These are phyloP conservation scores for Muscicapa striata DNA, from an alignment of 2,797 vertebrate genomes.

Conservation along the genomic window DNA sequence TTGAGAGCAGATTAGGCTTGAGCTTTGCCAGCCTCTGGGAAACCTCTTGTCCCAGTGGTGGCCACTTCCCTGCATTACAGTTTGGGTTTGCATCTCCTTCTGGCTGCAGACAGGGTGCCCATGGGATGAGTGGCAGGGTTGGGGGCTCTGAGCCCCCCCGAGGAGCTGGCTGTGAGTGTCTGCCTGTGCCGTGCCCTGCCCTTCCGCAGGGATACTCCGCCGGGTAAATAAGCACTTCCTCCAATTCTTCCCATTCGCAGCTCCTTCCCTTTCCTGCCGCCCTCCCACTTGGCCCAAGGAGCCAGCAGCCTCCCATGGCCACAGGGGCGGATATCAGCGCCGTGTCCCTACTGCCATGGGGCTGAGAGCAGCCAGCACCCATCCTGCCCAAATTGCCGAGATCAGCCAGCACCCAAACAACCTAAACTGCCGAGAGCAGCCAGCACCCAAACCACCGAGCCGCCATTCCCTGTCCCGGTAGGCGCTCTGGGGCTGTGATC, in stretches of 20 bases:
- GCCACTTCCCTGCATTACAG: neutral
- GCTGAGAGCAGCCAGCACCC: neutral
- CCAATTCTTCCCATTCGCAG: slow-evolving; percentile 73
- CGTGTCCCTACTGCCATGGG: accelerated
- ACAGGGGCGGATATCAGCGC: accelerated
- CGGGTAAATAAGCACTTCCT: slow-evolving; percentile 77
- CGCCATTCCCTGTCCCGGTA: accelerated
- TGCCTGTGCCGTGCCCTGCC: neutral
- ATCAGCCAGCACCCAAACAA: neutral
- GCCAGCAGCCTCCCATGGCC: neutral
- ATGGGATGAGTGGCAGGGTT: neutral
- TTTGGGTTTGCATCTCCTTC: neutral
- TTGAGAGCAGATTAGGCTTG: neutral
- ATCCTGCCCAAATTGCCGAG: neutral
- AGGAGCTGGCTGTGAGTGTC: neutral
- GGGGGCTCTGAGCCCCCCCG: neutral
- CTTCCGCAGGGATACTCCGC: slow-evolving; percentile 21
- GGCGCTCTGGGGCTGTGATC: neutral
- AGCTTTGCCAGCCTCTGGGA: neutral
- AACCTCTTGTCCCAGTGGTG: accelerated
- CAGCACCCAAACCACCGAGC: neutral
- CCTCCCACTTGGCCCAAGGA: slow-evolving; percentile 18
- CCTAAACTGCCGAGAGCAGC: neutral
- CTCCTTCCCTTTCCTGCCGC: slow-evolving; percentile 74
- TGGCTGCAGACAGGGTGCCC: neutral